A percentile compares a stretch with the other conserved stretches of the same genome.
phyloP scores from a whole-genome alignment of 2,113 vertebrate genomes.

The Thomomys bottae region DNA sequence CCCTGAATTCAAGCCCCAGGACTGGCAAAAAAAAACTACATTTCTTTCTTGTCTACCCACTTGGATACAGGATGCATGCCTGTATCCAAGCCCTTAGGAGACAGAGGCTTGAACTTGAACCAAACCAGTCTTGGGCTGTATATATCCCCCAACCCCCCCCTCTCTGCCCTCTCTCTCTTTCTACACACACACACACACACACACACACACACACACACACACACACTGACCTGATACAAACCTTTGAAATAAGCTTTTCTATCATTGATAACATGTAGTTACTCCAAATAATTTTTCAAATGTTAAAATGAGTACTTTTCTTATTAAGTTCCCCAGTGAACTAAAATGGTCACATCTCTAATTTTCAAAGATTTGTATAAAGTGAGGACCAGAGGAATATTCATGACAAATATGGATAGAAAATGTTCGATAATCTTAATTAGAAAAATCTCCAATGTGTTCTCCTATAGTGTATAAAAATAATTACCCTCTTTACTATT shows the following conservation, averaged over 20 bases:
- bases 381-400: not conserved
- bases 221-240: not conserved
- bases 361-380: constrained; percentile 31
- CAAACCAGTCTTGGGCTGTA: too few species aligned
- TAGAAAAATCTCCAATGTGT: not conserved
- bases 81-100: too few species aligned
- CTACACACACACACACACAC: too few species aligned
- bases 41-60: not conserved
- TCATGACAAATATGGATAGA: not conserved
- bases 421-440: constrained; percentile 32
- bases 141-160: too few species aligned
- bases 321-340: constrained; percentile 13
- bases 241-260: not conserved
- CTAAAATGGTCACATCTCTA: not conserved
- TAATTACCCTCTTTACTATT: not conserved
- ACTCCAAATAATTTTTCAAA: constrained; percentile 32
- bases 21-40: too few species aligned
- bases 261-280: not conserved
- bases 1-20: too few species aligned
- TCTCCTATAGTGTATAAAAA: not conserved
- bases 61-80: too few species aligned
- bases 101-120: too few species aligned
- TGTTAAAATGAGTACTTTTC: constrained; percentile 11
- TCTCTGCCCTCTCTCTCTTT: too few species aligned
- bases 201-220: too few species aligned